Percentiles rank a stretch among this genome's conserved stretches.
Evolutionary conservation across 2,797 vertebrate species (phyloP).

Genomic region (Nyctalus aviator): DNA sequence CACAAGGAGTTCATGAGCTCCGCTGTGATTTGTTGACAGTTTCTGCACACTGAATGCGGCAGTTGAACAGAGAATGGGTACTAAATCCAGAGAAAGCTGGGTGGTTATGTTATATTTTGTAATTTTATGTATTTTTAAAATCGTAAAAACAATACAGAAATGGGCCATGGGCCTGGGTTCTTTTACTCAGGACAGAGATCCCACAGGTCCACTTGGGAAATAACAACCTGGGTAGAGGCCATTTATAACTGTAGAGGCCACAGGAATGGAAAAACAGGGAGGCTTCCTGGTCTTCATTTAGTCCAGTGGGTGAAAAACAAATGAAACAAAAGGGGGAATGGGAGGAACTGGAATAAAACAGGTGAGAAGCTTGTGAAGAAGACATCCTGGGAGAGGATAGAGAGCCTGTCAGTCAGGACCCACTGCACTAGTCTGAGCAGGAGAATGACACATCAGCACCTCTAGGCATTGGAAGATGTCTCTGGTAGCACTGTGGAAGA

Average conservation of each 20-base stretch:
- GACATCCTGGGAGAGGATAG: not conserved
- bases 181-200: not conserved
- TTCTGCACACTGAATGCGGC: not conserved
- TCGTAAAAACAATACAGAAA: too few species aligned
- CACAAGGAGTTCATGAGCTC: not conserved
- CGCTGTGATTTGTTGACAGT: not conserved
- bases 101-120: too few species aligned
- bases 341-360: not conserved
- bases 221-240: not conserved
- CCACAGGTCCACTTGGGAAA: not conserved
- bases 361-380: not conserved
- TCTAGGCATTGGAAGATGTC: fast-evolving
- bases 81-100: not conserved
- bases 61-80: too few species aligned
- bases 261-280: not conserved
- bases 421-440: fast-evolving
- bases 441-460: not conserved
- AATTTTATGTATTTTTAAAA: too few species aligned
- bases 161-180: too few species aligned
- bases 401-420: not conserved
- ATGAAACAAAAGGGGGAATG: not conserved
- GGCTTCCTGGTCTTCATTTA: not conserved
- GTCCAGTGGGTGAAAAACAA: not conserved
- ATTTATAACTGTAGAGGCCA: not conserved
- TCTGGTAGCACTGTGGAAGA: fast-evolving